Conservation (phyloP, 1,140 invertebrate genomes). For the Drosophila santomea region DNA sequence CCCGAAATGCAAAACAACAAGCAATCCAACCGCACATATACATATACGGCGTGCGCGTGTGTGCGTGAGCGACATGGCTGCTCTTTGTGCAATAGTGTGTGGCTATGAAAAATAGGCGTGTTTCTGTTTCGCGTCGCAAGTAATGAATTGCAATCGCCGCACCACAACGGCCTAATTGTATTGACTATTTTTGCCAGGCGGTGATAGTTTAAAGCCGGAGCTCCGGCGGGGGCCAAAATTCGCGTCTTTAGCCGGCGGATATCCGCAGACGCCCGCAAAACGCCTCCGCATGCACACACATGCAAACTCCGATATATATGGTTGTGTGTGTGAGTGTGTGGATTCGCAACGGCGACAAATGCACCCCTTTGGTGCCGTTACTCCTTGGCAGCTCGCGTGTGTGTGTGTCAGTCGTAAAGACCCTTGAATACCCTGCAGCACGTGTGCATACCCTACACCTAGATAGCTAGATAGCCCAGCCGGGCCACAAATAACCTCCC, state of each 20-base stretch:
- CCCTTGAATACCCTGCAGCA: slow-evolving; percentile 10
- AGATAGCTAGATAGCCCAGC: too few relatives aligned
- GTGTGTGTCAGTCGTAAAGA: slow-evolving; percentile 10
- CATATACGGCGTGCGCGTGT: slow-evolving; percentile 16
- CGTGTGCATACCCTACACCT: slow-evolving; percentile 17
- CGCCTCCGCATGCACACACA: neutral
- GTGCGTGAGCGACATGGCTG: slow-evolving; percentile 43
- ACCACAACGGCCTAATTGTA: slow-evolving; percentile 41
- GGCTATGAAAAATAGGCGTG: slow-evolving; percentile 74
- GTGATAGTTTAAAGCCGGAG: slow-evolving; percentile 16
- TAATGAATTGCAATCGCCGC: slow-evolving; percentile 31
- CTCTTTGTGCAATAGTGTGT: slow-evolving; percentile 49
- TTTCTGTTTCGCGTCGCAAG: slow-evolving; percentile 56
- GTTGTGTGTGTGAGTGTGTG: neutral
- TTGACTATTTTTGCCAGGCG: slow-evolving; percentile 27
- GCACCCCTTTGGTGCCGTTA: slow-evolving; percentile 37
- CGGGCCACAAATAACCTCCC: neutral
- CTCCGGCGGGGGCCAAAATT: neutral
- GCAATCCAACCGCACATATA: slow-evolving; percentile 32
- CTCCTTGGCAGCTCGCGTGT: slow-evolving; percentile 18
- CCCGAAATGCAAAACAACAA: slow-evolving; percentile 62
- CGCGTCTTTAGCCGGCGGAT: slow-evolving; percentile 24
- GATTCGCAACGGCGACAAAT: slow-evolving; percentile 34
- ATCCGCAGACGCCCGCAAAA: slow-evolving; percentile 31
- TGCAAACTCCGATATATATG: neutral